Percentiles rank a stretch among this genome's conserved stretches.
These are phyloP conservation scores for Rhombomys opimus DNA, from an alignment of 2,113 vertebrate genomes.

Conservation along the genomic window DNA sequence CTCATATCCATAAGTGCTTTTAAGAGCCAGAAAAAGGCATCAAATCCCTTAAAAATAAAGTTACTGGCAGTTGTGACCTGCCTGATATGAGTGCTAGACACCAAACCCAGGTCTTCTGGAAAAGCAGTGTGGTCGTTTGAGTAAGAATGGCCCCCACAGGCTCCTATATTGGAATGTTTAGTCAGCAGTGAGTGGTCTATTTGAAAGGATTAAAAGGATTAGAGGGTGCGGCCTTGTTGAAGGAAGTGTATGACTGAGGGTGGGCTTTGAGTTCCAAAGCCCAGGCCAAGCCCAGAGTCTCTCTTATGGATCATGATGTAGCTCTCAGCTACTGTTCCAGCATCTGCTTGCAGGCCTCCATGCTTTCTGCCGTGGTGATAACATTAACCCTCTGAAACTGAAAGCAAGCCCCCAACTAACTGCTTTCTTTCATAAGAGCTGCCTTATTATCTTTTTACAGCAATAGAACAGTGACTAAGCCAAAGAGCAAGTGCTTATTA, in stretches of 20 bases:
- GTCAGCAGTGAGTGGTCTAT: neutral
- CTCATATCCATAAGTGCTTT: neutral
- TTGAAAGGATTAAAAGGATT: neutral
- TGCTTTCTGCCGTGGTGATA: neutral
- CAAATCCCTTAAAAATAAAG: neutral
- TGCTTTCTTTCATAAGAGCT: neutral
- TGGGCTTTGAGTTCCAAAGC: neutral
- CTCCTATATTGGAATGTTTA: neutral
- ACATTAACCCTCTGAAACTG: neutral
- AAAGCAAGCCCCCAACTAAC: neutral
- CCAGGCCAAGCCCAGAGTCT: neutral
- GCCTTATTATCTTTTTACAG: neutral
- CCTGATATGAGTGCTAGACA: neutral
- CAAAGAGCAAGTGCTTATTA: neutral
- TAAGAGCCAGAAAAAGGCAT: neutral
- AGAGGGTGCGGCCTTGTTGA: neutral
- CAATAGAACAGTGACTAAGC: neutral
- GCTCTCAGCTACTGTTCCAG: neutral
- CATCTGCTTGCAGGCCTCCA: neutral
- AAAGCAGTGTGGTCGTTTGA: neutral
- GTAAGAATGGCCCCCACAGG: neutral
- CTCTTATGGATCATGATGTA: neutral
- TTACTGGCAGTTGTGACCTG: neutral
- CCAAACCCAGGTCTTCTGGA: neutral
- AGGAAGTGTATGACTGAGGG: neutral